phyloP scores from a whole-genome alignment of 2,113 vertebrate species.

The Rhinoderma darwinii region DNA sequence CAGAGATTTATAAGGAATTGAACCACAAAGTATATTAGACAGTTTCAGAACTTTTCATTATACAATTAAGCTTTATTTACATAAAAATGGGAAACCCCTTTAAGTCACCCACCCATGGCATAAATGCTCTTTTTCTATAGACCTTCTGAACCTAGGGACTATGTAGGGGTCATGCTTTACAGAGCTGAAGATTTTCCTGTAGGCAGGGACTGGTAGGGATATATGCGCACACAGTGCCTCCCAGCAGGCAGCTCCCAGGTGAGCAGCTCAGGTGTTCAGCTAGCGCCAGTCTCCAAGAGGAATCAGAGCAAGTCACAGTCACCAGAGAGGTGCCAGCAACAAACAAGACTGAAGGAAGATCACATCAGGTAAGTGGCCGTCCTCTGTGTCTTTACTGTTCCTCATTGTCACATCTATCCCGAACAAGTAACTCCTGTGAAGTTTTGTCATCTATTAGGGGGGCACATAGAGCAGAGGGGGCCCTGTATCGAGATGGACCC shows the following conservation, averaged over 20 bases:
- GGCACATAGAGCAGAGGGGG: too few species aligned
- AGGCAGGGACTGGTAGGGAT: not conserved
- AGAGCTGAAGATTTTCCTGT: too few species aligned
- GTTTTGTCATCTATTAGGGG: too few species aligned
- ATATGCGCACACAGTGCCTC: not conserved
- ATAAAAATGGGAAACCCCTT: too few species aligned
- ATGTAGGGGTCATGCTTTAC: not conserved
- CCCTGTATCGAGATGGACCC: too few species aligned
- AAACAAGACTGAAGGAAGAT: not conserved
- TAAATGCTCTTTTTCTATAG: not conserved
- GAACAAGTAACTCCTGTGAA: not conserved
- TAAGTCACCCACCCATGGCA: not conserved
- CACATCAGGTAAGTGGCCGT: not conserved
- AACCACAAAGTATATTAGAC: too few species aligned
- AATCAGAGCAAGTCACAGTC: slow-evolving; percentile 24
- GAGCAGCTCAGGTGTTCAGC: slow-evolving; percentile 33
- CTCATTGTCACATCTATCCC: not conserved
- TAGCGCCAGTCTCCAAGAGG: slow-evolving; percentile 19
- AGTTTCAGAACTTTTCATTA: too few species aligned
- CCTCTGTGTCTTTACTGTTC: not conserved
- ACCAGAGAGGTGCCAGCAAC: slow-evolving; percentile 1
- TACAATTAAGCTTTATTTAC: too few species aligned
- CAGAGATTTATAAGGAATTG: too few species aligned
- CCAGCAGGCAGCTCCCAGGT: slow-evolving; percentile 32
- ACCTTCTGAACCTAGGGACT: not conserved